phyloP scores from a whole-genome alignment of 1,140 invertebrate genomes.

The Ceratosolen fusciceps region DNA sequence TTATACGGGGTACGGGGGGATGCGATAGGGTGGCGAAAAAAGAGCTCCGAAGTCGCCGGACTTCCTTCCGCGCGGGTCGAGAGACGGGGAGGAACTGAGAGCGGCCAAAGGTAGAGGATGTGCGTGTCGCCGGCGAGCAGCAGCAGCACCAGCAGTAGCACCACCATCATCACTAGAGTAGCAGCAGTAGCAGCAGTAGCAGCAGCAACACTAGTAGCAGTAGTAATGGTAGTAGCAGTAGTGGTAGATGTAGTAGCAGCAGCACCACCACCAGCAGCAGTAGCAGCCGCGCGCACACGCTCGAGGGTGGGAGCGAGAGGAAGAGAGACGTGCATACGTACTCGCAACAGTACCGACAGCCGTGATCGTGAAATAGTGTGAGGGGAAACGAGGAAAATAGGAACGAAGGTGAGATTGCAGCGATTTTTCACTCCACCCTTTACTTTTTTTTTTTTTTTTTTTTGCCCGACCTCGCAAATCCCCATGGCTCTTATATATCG shows the following conservation, averaged over 20 bases:
- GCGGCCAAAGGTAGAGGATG: neutral
- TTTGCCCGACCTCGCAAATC: neutral
- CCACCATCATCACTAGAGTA: too few species aligned
- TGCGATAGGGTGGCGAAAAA: too few species aligned
- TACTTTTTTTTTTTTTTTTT: too few species aligned
- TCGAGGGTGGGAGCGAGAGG: neutral
- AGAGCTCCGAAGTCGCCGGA: neutral
- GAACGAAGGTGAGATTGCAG: neutral
- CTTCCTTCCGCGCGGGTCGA: neutral
- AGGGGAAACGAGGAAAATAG: neutral
- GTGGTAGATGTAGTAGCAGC: too few species aligned
- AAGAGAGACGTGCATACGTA: neutral
- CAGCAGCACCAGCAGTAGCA: neutral
- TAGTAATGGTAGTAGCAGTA: neutral
- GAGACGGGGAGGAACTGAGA: constrained; percentile 34
- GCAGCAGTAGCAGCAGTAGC: neutral
- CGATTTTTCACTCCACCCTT: neutral
- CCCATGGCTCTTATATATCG: neutral
- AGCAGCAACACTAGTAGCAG: neutral
- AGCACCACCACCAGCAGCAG: neutral
- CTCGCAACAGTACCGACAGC: too few species aligned
- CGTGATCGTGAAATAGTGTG: constrained; percentile 1
- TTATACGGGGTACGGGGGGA: too few species aligned
- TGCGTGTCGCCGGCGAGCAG: neutral
- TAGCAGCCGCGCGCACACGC: neutral